phyloP scores from a whole-genome alignment of 2,113 vertebrate species.

The Rhinogobius similis region DNA sequence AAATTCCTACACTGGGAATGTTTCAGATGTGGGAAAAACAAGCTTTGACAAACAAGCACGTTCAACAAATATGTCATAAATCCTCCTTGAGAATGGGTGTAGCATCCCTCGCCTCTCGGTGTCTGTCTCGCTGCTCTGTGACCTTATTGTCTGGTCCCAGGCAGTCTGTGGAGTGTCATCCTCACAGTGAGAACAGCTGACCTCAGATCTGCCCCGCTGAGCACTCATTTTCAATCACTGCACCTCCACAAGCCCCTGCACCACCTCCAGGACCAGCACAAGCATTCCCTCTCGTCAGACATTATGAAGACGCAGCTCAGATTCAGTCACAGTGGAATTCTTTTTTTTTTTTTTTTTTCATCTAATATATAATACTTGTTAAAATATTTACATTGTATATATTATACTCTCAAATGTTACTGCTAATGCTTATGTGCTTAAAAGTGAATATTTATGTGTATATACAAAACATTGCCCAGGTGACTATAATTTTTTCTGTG shows the following conservation, averaged over 20 bases:
- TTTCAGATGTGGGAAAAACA: too few relatives aligned
- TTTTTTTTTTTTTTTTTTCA: background rate
- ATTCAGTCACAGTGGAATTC: too few relatives aligned
- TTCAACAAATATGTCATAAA: too few relatives aligned
- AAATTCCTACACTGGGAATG: too few relatives aligned
- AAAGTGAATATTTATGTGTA: too few relatives aligned
- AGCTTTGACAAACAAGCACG: too few relatives aligned
- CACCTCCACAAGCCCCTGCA: background rate
- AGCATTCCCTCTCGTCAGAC: background rate
- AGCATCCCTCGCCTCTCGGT: background rate
- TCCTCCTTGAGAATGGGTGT: background rate
- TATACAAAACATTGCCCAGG: too few relatives aligned
- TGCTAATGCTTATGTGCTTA: too few relatives aligned
- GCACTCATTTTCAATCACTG: constrained; percentile 12
- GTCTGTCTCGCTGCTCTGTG: background rate
- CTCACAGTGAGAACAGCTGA: constrained; percentile 17
- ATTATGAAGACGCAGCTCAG: background rate
- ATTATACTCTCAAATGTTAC: too few relatives aligned
- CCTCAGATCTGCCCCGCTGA: background rate
- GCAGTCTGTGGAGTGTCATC: constrained; percentile 6
- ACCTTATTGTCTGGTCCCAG: background rate
- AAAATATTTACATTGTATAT: too few relatives aligned
- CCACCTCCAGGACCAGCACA: background rate
- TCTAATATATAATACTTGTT: too few relatives aligned
- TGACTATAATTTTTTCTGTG: too few relatives aligned